phyloP scores from a whole-genome alignment of 2,888 invertebrate genomes.

The Drosophila mayaguana region DNA sequence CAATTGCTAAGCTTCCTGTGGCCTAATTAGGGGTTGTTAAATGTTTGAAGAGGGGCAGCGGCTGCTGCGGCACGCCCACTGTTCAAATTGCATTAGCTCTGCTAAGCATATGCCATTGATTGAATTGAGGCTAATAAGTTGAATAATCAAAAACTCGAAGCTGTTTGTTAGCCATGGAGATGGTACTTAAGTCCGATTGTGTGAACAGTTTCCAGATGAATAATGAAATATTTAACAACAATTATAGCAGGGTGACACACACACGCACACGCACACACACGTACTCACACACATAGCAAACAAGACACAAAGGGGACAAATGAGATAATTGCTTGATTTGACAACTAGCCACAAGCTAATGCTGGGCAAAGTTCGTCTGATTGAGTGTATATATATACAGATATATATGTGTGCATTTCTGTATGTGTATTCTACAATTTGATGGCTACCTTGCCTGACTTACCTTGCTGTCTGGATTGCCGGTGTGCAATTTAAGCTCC shows the following conservation, averaged over 20 bases:
- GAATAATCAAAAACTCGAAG: conserved; percentile 33
- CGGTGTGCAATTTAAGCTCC: conserved; percentile 93
- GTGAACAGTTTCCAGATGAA: conserved; percentile 34
- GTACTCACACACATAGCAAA: not conserved
- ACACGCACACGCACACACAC: conserved; percentile 3
- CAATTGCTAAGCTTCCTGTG: conserved; percentile 22
- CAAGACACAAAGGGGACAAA: conserved; percentile 3
- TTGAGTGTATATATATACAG: not conserved
- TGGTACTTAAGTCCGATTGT: conserved; percentile 7
- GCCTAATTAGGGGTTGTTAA: conserved; percentile 44
- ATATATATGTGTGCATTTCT: not conserved
- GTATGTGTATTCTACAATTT: conserved; percentile 1
- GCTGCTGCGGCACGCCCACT: conserved; percentile 4
- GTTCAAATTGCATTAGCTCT: conserved; percentile 22
- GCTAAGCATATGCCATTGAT: conserved; percentile 64
- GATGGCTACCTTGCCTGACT: conserved; percentile 39
- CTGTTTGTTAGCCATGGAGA: not conserved
- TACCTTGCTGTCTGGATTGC: conserved; percentile 83
- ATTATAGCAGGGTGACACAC: conserved; percentile 40
- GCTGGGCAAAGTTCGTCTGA: not conserved
- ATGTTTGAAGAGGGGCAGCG: conserved; percentile 3
- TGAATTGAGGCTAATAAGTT: conserved; percentile 42
- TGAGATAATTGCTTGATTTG: conserved; percentile 3
- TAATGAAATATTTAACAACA: conserved; percentile 68
- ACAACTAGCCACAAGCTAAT: conserved; percentile 9